Evolutionary conservation across 2,113 vertebrate species (phyloP), one percentile per base, ranked within the genome.

Genomic region (Chloropsis cyanopogon): DNA sequence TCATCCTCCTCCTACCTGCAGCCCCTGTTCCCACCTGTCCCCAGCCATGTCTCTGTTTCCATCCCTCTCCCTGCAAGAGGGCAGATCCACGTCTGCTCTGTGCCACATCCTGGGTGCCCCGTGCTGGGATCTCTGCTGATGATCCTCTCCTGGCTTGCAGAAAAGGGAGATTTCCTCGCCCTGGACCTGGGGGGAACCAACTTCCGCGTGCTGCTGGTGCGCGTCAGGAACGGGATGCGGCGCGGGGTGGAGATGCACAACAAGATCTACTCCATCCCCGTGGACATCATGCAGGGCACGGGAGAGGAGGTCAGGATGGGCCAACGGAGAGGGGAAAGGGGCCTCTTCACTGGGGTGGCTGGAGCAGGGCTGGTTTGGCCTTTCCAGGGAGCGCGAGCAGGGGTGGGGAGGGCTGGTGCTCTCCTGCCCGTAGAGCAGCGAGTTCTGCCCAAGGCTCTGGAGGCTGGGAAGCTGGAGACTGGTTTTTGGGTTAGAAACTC

Each of bases 101-200:
- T 41, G 39, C 49, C 52, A 7, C 1, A 0, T 20, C 25, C 20
- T 3, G 8, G 10, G 4, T 26, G 64, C 20, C 12, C n/a, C 1
- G 6, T 2, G 28, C 13, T 1, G 5, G 39, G 60, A 18, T 44
- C 5, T 59, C 52, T 44, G 21, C 63, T 95, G 3, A 77, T 2
- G 23, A 26, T 22, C 50, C 59, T 93, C 57, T 23, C 82, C 71
- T 31, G 49, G 64, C 7, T 96, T 98, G 50, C 97, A 99, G 99
- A 99, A 80, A 98, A 98, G 29, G 99, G 99, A 0, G 99, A 99
- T 90, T 99, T 99, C 97, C 97, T 99, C 39, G 99, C 98, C 35
- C 97, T 99, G 97, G 99, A 99, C 93, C 98, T 99, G 2, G 99
- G 99, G 5, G 99, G 99, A 7, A 99, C 99, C 8, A 99, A 98